These are phyloP conservation scores for Montipora capricornis DNA, from an alignment of 64 coral and sea anemone genomes.

Conservation along the genomic window DNA sequence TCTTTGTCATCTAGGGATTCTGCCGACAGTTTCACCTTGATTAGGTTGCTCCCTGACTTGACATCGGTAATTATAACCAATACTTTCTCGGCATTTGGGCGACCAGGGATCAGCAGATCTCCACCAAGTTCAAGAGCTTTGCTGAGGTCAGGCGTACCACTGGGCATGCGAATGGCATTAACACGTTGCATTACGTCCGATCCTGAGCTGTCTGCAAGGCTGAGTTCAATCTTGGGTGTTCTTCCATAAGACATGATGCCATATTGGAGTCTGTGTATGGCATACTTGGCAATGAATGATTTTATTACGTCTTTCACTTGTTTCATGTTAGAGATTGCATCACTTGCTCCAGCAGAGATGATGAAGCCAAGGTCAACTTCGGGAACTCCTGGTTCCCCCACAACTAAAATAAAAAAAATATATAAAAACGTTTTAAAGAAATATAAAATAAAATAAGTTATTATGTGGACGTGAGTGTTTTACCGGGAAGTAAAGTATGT, in stretches of 20 bases:
- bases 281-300: conserved; percentile 78
- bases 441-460: not conserved
- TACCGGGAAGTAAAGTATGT: too few relatives aligned
- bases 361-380: conserved; percentile 79
- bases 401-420: not conserved
- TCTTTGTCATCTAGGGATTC: conserved; percentile 51
- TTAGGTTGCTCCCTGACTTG: conserved; percentile 57
- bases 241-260: conserved; percentile 69
- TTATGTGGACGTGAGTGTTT: too few relatives aligned
- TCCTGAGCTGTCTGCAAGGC: conserved; percentile 49
- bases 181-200: conserved; percentile 53
- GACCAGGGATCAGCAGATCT: conserved; percentile 16
- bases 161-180: conserved; percentile 17
- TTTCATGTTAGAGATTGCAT: conserved; percentile 43
- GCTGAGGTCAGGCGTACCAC: conserved; percentile 49
- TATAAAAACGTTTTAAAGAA: not conserved
- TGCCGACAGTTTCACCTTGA: conserved; percentile 22
- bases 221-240: conserved; percentile 40
- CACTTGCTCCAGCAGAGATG: conserved; percentile 60
- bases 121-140: conserved; percentile 60
- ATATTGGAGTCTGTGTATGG: conserved; percentile 73
- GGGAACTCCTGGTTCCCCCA: conserved; percentile 57
- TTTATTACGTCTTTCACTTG: conserved; percentile 73
- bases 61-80: conserved; percentile 83
- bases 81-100: conserved; percentile 49